Percentiles rank a stretch among this genome's conserved stretches.
phyloP scores from a whole-genome alignment of 2,113 vertebrate species.

The Hystrix brachyura region DNA sequence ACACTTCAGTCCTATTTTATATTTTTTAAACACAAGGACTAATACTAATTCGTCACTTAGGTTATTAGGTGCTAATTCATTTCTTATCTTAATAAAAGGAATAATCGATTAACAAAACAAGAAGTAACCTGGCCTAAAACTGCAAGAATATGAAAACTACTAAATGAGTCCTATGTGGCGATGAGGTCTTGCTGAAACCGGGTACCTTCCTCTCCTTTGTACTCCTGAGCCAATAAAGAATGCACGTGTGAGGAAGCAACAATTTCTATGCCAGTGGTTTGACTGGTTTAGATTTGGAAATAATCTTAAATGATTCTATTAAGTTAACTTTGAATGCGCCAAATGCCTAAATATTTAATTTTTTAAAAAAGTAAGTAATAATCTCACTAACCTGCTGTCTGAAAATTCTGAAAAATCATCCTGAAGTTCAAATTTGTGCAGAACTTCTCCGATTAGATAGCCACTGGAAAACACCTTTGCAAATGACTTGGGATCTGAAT shows the following conservation, averaged over 20 bases:
- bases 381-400: slow-evolving; percentile 92
- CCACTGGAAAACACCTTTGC: slow-evolving; percentile 94
- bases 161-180: neutral
- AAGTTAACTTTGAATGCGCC: neutral
- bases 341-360: slow-evolving; percentile 5
- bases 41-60: neutral
- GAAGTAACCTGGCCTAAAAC: neutral
- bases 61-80: neutral
- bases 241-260: neutral
- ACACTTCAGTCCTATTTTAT: neutral
- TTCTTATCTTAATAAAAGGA: slow-evolving; percentile 1
- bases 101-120: neutral
- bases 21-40: slow-evolving; percentile 37
- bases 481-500: slow-evolving; percentile 91
- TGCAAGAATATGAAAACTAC: neutral
- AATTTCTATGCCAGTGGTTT: neutral
- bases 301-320: neutral
- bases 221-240: neutral
- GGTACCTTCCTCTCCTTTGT: neutral
- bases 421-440: slow-evolving; percentile 94
- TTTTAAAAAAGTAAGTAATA: neutral
- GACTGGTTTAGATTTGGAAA: neutral
- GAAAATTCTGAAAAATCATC: slow-evolving; percentile 94
- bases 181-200: neutral
- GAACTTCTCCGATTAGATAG: slow-evolving; percentile 96